Percentiles rank a stretch among this genome's conserved stretches.
phyloP scores from a whole-genome alignment of 2,113 vertebrate genomes.

The Dasypus novemcinctus region DNA sequence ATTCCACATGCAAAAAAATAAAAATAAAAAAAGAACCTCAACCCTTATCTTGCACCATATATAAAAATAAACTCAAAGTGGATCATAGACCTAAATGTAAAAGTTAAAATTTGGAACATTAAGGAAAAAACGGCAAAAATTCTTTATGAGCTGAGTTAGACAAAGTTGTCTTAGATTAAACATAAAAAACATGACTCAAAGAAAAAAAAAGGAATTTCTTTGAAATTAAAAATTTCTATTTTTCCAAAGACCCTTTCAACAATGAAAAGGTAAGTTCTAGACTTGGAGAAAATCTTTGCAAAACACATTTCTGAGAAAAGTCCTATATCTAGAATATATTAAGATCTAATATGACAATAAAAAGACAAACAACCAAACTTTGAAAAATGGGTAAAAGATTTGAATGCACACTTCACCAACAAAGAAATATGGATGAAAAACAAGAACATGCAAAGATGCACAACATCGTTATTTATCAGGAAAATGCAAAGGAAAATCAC shows the following conservation, averaged over 20 bases:
- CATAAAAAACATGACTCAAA: background rate
- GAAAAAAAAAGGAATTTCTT: background rate
- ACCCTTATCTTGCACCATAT: background rate
- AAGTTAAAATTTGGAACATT: background rate
- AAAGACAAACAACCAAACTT: background rate
- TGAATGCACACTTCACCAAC: background rate
- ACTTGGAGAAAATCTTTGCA: background rate
- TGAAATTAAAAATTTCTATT: constrained; percentile 24
- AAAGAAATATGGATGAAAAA: background rate
- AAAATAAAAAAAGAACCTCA: background rate
- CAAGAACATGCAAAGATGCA: background rate
- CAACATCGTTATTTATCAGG: background rate
- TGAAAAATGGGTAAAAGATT: background rate
- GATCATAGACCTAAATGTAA: background rate
- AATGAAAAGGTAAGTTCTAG: background rate
- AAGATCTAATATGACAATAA: background rate
- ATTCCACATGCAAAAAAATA: background rate
- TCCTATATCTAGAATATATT: background rate
- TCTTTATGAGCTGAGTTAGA: background rate
- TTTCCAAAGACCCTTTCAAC: background rate
- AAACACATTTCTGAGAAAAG: background rate
- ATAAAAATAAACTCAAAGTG: background rate
- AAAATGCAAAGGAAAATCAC: background rate
- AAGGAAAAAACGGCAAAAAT: background rate
- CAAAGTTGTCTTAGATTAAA: background rate